Percentiles rank a stretch among this genome's conserved stretches.
phyloP scores from a whole-genome alignment of 2,797 vertebrate genomes.

The Channallabes apus region DNA sequence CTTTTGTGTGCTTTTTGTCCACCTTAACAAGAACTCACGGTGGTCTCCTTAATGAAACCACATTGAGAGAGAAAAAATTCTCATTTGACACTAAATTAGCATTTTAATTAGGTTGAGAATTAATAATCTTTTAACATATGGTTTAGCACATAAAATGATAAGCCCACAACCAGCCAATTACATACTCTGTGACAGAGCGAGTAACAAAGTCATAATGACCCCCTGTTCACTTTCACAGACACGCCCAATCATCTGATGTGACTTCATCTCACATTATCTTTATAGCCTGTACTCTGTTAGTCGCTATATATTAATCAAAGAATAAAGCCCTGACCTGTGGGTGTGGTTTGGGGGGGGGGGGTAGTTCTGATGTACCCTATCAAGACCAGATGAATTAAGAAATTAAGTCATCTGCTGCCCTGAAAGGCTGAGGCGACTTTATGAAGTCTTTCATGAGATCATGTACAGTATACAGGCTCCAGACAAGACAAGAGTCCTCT shows the following conservation, averaged over 20 bases:
- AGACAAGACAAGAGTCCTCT: background rate
- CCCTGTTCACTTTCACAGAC: slow-evolving; percentile 17
- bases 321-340: background rate
- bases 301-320: slow-evolving; percentile 18
- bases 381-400: slow-evolving; percentile 52
- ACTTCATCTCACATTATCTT: slow-evolving; percentile 24
- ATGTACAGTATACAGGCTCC: slow-evolving; percentile 48
- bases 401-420: slow-evolving; percentile 60
- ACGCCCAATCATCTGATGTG: slow-evolving; percentile 9
- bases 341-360: background rate
- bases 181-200: slow-evolving; percentile 62
- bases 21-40: slow-evolving; percentile 30
- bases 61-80: slow-evolving; percentile 53
- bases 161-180: slow-evolving; percentile 68
- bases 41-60: slow-evolving; percentile 29
- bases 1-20: slow-evolving; percentile 15
- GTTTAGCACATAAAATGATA: slow-evolving; percentile 66
- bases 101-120: slow-evolving; percentile 73
- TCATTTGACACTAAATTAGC: slow-evolving; percentile 67
- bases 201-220: slow-evolving; percentile 33
- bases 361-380: slow-evolving; percentile 22
- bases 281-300: slow-evolving; percentile 18
- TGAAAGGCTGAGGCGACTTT: slow-evolving; percentile 15
- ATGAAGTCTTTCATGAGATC: slow-evolving; percentile 30
- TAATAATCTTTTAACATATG: slow-evolving; percentile 69